phyloP scores from a whole-genome alignment of 2,113 vertebrate species.

The Psettodes erumei region DNA sequence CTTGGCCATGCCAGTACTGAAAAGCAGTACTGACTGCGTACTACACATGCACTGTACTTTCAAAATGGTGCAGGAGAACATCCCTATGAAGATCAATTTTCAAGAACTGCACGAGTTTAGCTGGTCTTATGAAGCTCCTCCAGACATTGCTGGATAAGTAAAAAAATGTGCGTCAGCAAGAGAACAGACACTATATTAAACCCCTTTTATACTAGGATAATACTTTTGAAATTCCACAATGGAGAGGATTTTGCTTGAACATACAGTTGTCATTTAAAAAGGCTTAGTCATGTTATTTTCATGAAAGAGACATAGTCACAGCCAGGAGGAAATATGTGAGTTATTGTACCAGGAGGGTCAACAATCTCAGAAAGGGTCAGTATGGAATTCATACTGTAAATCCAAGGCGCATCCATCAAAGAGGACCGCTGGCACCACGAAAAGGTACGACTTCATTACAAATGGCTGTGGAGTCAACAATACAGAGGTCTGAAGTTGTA shows the following conservation, averaged over 20 bases:
- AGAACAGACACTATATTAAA: slow-evolving; percentile 21
- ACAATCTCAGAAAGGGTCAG: slow-evolving; percentile 42
- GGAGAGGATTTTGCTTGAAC: slow-evolving; percentile 1
- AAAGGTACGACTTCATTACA: not conserved
- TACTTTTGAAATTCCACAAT: slow-evolving; percentile 2
- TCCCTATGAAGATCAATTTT: not conserved
- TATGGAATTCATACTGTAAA: slow-evolving; percentile 59
- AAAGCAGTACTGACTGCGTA: not conserved
- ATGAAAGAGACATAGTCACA: slow-evolving; percentile 14
- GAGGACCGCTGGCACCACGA: not conserved
- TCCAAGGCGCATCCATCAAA: not conserved
- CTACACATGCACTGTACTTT: not conserved
- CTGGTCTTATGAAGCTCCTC: not conserved
- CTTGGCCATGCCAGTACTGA: no score
- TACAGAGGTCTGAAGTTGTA: not conserved
- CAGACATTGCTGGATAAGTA: slow-evolving; percentile 11
- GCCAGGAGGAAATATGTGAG: slow-evolving; percentile 41
- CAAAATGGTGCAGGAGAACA: not conserved
- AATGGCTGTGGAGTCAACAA: slow-evolving; percentile 5
- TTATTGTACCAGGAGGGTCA: slow-evolving; percentile 28
- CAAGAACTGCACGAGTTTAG: not conserved
- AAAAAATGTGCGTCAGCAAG: slow-evolving; percentile 2
- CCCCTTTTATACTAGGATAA: slow-evolving; percentile 22
- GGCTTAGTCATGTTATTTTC: slow-evolving; percentile 42
- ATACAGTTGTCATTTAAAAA: slow-evolving; percentile 57